A percentile compares a stretch with the other conserved stretches of the same genome.
Evolutionary conservation across 1,140 invertebrate species (phyloP).

Genomic region (Calephelis virginiensis): DNA sequence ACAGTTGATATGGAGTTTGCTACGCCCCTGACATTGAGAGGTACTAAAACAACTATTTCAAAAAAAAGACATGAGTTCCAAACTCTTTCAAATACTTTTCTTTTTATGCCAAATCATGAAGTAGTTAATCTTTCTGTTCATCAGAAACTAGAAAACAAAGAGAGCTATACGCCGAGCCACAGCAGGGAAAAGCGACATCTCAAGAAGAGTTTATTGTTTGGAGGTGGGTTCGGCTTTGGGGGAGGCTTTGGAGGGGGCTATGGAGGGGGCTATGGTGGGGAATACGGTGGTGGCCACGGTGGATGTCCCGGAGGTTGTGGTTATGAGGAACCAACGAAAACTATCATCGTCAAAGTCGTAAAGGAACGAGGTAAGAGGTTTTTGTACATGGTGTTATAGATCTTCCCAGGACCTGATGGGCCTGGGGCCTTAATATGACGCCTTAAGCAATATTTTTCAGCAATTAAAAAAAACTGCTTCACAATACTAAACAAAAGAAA

Average conservation of each 20-base stretch:
- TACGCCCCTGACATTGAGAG: no score
- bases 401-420: no score
- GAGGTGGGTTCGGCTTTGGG: conserved; percentile 36
- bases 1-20: no score
- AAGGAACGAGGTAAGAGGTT: conserved; percentile 1
- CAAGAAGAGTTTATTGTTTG: conserved; percentile 22
- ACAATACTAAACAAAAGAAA: no score
- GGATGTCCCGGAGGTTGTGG: conserved; percentile 27
- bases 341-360: not conserved
- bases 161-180: conserved; percentile 19
- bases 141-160: conserved; percentile 66
- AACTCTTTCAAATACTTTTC: not conserved
- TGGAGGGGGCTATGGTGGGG: conserved; percentile 30
- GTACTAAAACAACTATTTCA: no score
- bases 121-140: conserved; percentile 22
- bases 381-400: not conserved
- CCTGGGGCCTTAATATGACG: no score
- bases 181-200: conserved; percentile 52
- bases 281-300: conserved; percentile 25
- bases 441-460: no score
- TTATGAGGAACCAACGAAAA: conserved; percentile 12
- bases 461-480: no score
- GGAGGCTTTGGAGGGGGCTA: conserved; percentile 31
- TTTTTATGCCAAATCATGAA: not conserved
- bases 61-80: not conserved